Conservation (phyloP, 2,888 invertebrate species). For the Pseudoips prasinana region DNA sequence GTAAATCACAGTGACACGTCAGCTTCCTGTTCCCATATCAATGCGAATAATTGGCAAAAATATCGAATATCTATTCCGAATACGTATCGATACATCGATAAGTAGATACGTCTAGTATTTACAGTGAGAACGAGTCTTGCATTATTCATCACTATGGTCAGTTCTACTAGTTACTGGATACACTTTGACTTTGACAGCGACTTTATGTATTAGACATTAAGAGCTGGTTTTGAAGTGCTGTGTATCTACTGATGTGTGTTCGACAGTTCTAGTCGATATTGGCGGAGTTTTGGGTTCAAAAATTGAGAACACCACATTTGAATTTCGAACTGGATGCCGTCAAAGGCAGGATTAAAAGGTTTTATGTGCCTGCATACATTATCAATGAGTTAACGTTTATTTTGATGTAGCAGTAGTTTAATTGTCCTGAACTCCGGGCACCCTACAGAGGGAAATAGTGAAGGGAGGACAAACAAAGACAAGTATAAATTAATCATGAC, state of each 20-base stretch:
- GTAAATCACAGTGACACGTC: constrained; percentile 30
- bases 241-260: too few species aligned
- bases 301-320: constrained; percentile 26
- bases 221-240: too few species aligned
- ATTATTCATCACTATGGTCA: constrained; percentile 37
- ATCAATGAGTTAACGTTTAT: not conserved
- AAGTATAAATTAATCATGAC: too few species aligned
- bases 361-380: not conserved
- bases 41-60: constrained; percentile 30
- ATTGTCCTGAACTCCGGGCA: too few species aligned
- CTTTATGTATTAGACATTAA: too few species aligned
- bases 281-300: constrained; percentile 34
- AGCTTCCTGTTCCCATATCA: constrained; percentile 27
- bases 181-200: too few species aligned
- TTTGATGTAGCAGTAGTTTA: too few species aligned
- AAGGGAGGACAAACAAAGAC: too few species aligned
- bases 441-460: too few species aligned
- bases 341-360: not conserved
- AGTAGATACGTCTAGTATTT: constrained; percentile 37
- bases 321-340: constrained; percentile 1
- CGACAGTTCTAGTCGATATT: constrained; percentile 29
- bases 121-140: constrained; percentile 26
- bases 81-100: constrained; percentile 36
- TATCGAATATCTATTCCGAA: constrained; percentile 37
- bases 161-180: too few species aligned